phyloP scores from a whole-genome alignment of 2,797 vertebrate genomes.

The Phylloscopus collybita region DNA sequence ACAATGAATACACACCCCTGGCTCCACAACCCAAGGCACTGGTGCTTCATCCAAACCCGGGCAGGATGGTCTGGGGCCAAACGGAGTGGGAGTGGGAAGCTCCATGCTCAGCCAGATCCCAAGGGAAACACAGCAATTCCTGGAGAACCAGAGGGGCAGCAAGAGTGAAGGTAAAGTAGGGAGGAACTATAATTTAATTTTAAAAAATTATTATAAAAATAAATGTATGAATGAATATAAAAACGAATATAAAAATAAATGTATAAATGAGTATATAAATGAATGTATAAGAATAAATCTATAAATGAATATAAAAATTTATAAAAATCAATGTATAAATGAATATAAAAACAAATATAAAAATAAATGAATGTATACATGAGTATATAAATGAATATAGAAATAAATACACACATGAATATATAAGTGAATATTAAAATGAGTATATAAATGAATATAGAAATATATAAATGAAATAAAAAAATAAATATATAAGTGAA shows the following conservation, averaged over 20 bases:
- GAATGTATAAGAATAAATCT: background rate
- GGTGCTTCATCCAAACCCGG: accelerated
- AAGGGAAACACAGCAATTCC: background rate
- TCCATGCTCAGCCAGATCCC: accelerated
- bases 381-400: background rate
- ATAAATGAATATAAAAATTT: background rate
- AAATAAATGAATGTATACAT: background rate
- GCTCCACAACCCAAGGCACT: no score
- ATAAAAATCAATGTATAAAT: background rate
- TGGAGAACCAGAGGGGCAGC: background rate
- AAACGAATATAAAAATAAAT: background rate
- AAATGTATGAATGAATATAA: background rate
- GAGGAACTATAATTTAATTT: background rate
- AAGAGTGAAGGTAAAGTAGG: background rate
- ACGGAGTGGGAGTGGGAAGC: accelerated
- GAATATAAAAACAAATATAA: background rate
- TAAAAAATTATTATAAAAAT: background rate
- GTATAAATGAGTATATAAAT: background rate
- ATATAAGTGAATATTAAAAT: background rate
- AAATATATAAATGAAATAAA: background rate
- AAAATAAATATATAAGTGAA: background rate
- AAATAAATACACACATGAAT: background rate
- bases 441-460: background rate
- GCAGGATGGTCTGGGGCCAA: background rate
- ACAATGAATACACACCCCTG: no score